Evolutionary conservation across 2,113 vertebrate genomes (phyloP).

Genomic region (Grallaria varia): DNA sequence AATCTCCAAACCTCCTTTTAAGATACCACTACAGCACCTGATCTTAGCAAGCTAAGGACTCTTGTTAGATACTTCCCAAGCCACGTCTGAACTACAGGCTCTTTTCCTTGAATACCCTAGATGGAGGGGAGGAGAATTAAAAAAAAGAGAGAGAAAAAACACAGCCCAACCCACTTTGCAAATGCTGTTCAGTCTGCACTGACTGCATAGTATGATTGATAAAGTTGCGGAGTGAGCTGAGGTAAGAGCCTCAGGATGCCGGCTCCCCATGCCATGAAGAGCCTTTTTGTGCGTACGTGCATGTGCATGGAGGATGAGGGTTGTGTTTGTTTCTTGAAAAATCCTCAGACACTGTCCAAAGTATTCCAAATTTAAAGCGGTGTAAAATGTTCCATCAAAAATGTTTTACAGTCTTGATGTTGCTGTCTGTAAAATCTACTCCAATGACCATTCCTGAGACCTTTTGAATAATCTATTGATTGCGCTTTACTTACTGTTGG

Average conservation of each 20-base stretch:
- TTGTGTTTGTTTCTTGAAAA: slow-evolving; percentile 41
- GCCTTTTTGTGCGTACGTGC: neutral
- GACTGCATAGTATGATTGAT: neutral
- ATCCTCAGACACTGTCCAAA: slow-evolving; percentile 11
- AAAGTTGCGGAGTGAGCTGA: slow-evolving; percentile 35
- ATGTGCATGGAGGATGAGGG: neutral
- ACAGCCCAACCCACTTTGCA: neutral
- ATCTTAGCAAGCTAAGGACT: neutral
- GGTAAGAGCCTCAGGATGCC: slow-evolving; percentile 14
- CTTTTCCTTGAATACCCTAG: neutral
- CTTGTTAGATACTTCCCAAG: neutral
- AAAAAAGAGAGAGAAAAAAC: neutral
- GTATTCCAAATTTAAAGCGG: slow-evolving; percentile 49
- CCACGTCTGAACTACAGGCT: neutral
- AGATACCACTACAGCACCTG: neutral
- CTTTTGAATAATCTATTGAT: slow-evolving; percentile 29
- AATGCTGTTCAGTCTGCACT: neutral
- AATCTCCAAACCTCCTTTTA: slow-evolving; percentile 1
- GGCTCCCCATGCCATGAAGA: neutral
- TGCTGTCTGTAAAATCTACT: slow-evolving; percentile 7
- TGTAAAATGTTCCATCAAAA: slow-evolving; percentile 64
- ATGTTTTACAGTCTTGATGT: slow-evolving; percentile 44
- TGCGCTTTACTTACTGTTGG: slow-evolving; percentile 13
- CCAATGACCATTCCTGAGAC: neutral
- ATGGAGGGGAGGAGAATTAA: neutral